Evolutionary conservation across 2,888 invertebrate species (phyloP).

Genomic region (Neria commutata): DNA sequence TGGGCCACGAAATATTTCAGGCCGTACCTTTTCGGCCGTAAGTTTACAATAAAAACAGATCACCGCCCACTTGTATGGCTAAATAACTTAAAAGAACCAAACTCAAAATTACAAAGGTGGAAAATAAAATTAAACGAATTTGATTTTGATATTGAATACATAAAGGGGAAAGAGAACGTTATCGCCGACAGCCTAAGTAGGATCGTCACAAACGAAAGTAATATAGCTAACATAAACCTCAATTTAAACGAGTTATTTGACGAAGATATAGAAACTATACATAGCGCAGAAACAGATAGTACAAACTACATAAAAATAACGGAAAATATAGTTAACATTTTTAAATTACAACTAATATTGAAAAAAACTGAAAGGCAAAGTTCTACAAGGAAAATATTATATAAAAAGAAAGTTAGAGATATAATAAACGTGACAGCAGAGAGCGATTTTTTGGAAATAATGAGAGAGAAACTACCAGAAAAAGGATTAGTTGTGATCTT

Average conservation of each 20-base stretch:
- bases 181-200: slow-evolving; percentile 4
- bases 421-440: not conserved
- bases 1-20: slow-evolving; percentile 15
- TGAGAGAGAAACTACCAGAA: not conserved
- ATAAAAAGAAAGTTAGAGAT: not conserved
- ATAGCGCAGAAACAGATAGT: too few relatives aligned
- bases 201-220: not conserved
- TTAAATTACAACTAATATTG: slow-evolving; percentile 1
- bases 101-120: not conserved
- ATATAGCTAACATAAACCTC: slow-evolving; percentile 1
- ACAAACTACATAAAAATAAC: slow-evolving; percentile 1
- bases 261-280: not conserved
- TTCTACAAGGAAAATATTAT: not conserved
- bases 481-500: not conserved
- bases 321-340: slow-evolving; percentile 1
- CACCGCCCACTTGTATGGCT: slow-evolving; percentile 1
- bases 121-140: not conserved
- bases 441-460: not conserved
- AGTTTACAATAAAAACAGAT: slow-evolving; percentile 17
- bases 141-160: slow-evolving; percentile 17
- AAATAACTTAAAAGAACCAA: not conserved
- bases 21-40: too few relatives aligned
- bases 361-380: not conserved
- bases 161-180: slow-evolving; percentile 9
- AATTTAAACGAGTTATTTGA: not conserved